Evolutionary conservation across 2,888 invertebrate genomes (phyloP), one percentile per base, ranked within the genome.

Genomic region (Metopia argyrocephala): DNA sequence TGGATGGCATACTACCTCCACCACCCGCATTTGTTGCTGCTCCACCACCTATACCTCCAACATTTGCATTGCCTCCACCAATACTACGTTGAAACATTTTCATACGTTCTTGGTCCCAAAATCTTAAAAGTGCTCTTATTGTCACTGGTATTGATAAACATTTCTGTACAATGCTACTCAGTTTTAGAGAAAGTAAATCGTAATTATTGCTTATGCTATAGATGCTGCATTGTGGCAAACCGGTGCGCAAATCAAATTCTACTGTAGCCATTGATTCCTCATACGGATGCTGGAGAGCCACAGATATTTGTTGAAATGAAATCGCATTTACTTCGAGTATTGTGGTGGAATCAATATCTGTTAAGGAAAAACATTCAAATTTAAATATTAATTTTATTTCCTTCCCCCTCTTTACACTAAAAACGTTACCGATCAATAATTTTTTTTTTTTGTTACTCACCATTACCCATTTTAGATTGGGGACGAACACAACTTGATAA

Each of bases 261-360:
- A 96, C 95, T 0, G 98, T 97, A 0, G 97, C 96, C 94, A 98
- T 95, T 80, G 96, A 95, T 89, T 97, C 97, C 87, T 97, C 97
- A 21, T 95, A 91, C 0, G 98, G 98, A 91, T 98, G 97, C 89
- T 98, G 97, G 87, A 98, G 93, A 7, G 96, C 95, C 21, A 98
- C 94, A 9, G 96, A 95, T 83, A 98, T 94, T 89, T 96, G 96
- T 82, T 96, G 95, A 92, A 96, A 95, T 0, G 97, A 97, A 45
- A 97, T 91, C 2, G 97, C 96, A 85, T 95, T 96, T 85, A 98
- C 94, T 91, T 98, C 98, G 89, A 98, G 95, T 93, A 97, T 97
- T n/a, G 95, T 93, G 15, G 90, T 90, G 38, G 87, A 87, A 27
- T 90, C 91, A 78, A 91, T 87, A 80, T 90, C 90, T 92, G 90